These are phyloP conservation scores for Orientallactaga sibirica DNA, from an alignment of 2,797 vertebrate genomes.

Conservation along the genomic window DNA sequence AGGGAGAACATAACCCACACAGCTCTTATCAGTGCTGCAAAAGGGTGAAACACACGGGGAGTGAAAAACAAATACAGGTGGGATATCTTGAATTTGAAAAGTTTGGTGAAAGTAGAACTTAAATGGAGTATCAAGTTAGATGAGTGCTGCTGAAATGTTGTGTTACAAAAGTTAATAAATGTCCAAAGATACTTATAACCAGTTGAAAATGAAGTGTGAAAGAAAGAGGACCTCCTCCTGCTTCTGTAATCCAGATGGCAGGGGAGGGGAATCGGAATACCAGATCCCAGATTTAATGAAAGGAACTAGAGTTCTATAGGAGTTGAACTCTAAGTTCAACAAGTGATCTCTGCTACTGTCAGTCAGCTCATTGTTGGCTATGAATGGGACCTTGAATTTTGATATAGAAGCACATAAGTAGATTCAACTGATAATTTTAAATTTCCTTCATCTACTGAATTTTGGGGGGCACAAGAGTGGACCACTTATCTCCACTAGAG, in stretches of 20 bases:
- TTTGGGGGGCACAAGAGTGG: background rate
- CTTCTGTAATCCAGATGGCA: background rate
- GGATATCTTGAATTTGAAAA: background rate
- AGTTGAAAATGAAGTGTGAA: background rate
- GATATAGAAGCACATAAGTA: background rate
- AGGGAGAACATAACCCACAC: background rate
- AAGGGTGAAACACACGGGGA: background rate
- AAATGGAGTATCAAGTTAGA: background rate
- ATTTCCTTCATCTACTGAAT: background rate
- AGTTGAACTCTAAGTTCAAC: background rate
- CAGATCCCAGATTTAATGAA: background rate
- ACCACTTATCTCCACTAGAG: background rate
- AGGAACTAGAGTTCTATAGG: background rate
- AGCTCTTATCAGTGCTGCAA: background rate
- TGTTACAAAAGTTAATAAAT: constrained; percentile 9
- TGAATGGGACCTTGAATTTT: background rate
- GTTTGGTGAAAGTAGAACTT: background rate
- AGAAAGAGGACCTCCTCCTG: background rate
- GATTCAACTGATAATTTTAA: background rate
- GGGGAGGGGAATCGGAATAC: background rate
- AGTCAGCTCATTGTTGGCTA: background rate
- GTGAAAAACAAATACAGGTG: background rate
- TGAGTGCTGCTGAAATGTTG: background rate
- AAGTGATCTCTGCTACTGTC: background rate
- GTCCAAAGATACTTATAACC: background rate